Conservation (phyloP, 2,888 invertebrate genomes). For the Ophion ellenae region DNA sequence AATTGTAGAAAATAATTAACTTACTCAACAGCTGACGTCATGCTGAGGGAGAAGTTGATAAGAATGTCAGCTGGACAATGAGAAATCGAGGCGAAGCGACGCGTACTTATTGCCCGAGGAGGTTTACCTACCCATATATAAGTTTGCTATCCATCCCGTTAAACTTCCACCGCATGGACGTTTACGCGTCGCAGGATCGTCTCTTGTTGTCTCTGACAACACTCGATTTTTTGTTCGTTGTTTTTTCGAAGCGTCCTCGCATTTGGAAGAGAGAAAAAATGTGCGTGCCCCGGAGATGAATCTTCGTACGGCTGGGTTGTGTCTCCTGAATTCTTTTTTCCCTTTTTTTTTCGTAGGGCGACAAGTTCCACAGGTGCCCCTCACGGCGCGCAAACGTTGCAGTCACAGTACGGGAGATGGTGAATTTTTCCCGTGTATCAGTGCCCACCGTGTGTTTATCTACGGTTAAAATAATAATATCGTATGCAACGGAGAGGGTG, state of each 20-base stretch:
- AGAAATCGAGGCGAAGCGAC: no score
- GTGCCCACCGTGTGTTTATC: constrained; percentile 57
- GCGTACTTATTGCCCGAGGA: neutral
- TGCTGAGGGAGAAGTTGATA: no score
- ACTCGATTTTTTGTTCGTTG: constrained; percentile 32
- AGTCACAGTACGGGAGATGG: neutral
- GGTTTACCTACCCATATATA: constrained; percentile 36
- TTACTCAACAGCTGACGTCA: no score
- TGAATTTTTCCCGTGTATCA: constrained; percentile 37
- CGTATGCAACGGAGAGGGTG: neutral
- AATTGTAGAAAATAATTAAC: no score
- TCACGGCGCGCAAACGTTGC: constrained; percentile 35
- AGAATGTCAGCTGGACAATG: no score
- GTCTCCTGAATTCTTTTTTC: constrained; percentile 18
- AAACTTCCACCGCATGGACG: constrained; percentile 48
- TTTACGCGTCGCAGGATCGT: constrained; percentile 47
- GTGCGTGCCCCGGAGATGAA: constrained; percentile 48
- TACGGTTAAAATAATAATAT: constrained; percentile 64
- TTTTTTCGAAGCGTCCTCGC: constrained; percentile 8
- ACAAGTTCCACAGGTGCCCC: constrained; percentile 61
- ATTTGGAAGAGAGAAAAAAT: neutral
- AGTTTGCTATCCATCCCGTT: constrained; percentile 43
- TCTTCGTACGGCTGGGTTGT: constrained; percentile 51
- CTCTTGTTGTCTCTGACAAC: constrained; percentile 69
- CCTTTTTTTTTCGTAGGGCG: constrained; percentile 8